phyloP scores from a whole-genome alignment of 2,797 vertebrate genomes.

The Phataginus tetradactyla region DNA sequence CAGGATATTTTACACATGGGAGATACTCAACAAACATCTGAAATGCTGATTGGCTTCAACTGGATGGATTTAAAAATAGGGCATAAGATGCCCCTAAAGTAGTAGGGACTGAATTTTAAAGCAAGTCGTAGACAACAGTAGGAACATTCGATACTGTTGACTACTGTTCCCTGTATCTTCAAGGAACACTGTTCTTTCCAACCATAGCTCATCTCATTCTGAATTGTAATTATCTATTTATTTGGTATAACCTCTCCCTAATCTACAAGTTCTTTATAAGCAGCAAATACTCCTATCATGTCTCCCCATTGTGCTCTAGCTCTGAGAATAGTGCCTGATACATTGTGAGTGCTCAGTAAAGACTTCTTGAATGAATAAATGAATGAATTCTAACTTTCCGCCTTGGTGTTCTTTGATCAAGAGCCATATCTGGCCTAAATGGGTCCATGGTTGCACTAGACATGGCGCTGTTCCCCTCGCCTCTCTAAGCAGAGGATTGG shows the following conservation, averaged over 20 bases:
- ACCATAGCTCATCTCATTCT: background rate
- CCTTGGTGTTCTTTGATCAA: background rate
- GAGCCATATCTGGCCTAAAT: background rate
- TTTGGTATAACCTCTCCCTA: background rate
- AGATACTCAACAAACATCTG: background rate
- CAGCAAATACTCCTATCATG: background rate
- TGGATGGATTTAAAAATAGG: background rate
- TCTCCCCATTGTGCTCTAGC: background rate
- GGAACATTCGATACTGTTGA: background rate
- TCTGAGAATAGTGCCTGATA: background rate
- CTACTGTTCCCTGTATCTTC: background rate
- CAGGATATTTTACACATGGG: background rate
- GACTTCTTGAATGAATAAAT: background rate
- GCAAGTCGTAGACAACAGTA: background rate
- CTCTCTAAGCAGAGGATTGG: background rate
- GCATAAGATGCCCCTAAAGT: background rate
- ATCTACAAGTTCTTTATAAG: background rate
- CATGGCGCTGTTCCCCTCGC: background rate
- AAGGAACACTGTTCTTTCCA: background rate
- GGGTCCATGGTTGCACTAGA: background rate
- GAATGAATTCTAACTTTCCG: background rate
- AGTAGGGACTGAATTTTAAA: background rate
- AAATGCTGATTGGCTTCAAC: background rate
- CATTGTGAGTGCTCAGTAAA: background rate
- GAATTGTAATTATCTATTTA: background rate